Base-by-base conservation (phyloP, 2,888 invertebrate species). In the Fragum sueziense region DNA sequence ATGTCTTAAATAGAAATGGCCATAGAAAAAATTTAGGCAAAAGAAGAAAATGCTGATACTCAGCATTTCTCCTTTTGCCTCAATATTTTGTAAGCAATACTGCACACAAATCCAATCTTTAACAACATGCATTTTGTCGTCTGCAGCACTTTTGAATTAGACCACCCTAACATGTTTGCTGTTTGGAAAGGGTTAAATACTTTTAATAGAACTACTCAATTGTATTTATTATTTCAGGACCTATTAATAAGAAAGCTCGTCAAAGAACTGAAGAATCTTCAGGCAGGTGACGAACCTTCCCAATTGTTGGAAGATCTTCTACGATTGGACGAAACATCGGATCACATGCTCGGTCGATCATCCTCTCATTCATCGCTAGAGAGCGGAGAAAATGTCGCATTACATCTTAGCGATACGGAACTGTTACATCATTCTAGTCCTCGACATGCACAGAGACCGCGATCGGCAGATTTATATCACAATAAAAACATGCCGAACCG, bases 231-330 rank as follows among this genome's bases (percentile, higher is more conserved):
- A 31, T 70, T 75, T 25, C 79, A 91, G 91, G 91, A 91, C 82
- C 84, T 85, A 25, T 62, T 91, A 59, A 88, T 91, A n/a, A 84
- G 81, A 17, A 86, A 88, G 34, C 83, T 91, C 20, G 85, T 86
- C 14, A 86, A 85, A 20, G 91, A 89, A 59, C 57, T 90, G 70
- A 81, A 87, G 61, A 82, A 80, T 6, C 34, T 85, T 2, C 86
- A 86, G 33, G 79, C 82, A n/a, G 87, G 85, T n/a, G 84, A 88
- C 14, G 85, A 85, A 69, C 83, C 88, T 14, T 83, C 85, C 22
- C 85, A 86, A 20, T 76, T 90, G 25, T 68, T 89, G 25, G 88
- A 89, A 51, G 90, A 90, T 69, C 82, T 90, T 29, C 85, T 83
- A 31, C 78, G 81, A 27, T 76, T 89, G 72, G 88, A 88, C 34